phyloP scores from a whole-genome alignment of 2,113 vertebrate genomes.

The Oceanites oceanicus region DNA sequence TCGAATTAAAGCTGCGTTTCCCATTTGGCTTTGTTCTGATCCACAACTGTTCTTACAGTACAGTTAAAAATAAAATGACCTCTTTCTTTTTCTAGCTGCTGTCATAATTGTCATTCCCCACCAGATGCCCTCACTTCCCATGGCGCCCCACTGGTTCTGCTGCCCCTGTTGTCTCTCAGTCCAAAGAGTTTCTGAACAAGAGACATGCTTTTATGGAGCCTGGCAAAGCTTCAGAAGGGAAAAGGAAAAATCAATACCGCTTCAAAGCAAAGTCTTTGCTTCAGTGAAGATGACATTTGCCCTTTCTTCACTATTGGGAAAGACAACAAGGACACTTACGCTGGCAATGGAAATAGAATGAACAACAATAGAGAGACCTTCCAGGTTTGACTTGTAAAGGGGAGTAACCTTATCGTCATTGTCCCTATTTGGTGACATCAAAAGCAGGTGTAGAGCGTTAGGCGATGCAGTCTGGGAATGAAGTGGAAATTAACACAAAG shows the following conservation, averaged over 20 bases:
- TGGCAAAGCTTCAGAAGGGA: slow-evolving; percentile 54
- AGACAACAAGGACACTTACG: slow-evolving; percentile 63
- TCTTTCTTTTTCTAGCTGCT: slow-evolving; percentile 46
- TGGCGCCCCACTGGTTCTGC: not conserved
- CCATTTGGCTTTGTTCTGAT: not conserved
- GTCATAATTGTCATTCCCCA: slow-evolving; percentile 36
- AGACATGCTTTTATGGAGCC: slow-evolving; percentile 50
- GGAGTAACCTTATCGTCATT: slow-evolving; percentile 38
- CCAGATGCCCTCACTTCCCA: slow-evolving; percentile 22
- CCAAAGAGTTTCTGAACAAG: slow-evolving; percentile 58
- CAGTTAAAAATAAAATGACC: slow-evolving; percentile 57
- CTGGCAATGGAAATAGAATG: slow-evolving; percentile 42
- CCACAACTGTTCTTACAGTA: not conserved
- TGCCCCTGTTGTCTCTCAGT: slow-evolving; percentile 49
- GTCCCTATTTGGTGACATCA: slow-evolving; percentile 41
- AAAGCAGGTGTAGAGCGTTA: not conserved
- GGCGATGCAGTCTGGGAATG: not conserved
- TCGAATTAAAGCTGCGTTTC: not conserved
- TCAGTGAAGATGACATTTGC: slow-evolving; percentile 68
- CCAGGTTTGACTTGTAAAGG: slow-evolving; percentile 52
- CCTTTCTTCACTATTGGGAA: slow-evolving; percentile 58
- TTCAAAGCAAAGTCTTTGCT: slow-evolving; percentile 64
- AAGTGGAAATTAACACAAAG: slow-evolving; percentile 31
- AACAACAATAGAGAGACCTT: slow-evolving; percentile 51
- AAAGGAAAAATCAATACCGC: slow-evolving; percentile 59